phyloP scores from a whole-genome alignment of 1,140 invertebrate genomes.

The Vanessa tameamea region DNA sequence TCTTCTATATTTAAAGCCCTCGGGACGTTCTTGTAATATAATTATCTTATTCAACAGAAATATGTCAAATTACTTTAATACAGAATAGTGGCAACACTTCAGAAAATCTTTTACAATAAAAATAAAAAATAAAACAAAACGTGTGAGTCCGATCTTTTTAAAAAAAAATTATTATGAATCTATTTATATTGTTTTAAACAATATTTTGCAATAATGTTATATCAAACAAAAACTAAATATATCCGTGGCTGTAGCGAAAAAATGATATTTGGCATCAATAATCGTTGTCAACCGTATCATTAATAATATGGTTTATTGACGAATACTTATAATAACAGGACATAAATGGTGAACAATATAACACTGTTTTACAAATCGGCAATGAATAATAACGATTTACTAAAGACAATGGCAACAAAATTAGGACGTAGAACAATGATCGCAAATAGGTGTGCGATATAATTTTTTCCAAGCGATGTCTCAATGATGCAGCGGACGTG shows the following conservation, averaged over 20 bases:
- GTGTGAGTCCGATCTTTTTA: neutral
- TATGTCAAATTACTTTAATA: neutral
- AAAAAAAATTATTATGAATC: neutral
- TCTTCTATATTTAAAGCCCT: slow-evolving; percentile 75
- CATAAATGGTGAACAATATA: slow-evolving; percentile 47
- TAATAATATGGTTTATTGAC: neutral
- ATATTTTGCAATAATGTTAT: too few species aligned
- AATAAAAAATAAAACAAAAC: too few species aligned
- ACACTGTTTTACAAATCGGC: slow-evolving; percentile 51
- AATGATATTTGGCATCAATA: neutral
- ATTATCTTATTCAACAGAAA: slow-evolving; percentile 8
- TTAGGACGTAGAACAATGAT: slow-evolving; percentile 70
- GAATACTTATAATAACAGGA: slow-evolving; percentile 18
- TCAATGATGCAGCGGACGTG: slow-evolving; percentile 53
- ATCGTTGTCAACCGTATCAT: neutral
- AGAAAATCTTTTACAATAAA: too few species aligned
- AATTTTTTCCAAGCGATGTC: slow-evolving; percentile 57
- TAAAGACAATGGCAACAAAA: slow-evolving; percentile 66
- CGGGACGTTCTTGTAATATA: slow-evolving; percentile 39
- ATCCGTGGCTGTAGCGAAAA: too few species aligned
- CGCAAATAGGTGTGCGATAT: slow-evolving; percentile 57
- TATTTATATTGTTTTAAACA: neutral
- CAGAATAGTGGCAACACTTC: neutral
- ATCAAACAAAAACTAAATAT: too few species aligned
- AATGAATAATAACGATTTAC: slow-evolving; percentile 61